These are phyloP conservation scores for Brachyhypopomus gauderio DNA, from an alignment of 2,113 vertebrate species.

Conservation along the genomic window DNA sequence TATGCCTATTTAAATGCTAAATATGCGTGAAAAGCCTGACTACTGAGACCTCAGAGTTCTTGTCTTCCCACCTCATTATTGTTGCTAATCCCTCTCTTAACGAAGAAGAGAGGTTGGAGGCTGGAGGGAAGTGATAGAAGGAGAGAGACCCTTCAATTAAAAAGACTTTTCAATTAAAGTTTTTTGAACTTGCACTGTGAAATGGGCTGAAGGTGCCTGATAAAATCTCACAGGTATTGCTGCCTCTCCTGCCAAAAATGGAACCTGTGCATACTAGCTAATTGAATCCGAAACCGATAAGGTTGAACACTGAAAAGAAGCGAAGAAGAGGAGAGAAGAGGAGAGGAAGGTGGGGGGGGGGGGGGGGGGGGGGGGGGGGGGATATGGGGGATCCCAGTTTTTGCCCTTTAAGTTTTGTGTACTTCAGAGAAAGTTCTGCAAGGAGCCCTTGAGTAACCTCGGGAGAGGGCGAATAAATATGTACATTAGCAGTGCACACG, in stretches of 20 bases:
- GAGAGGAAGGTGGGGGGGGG: constrained; percentile 28
- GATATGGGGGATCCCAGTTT: neutral
- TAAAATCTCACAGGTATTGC: constrained; percentile 70
- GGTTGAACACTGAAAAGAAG: constrained; percentile 61
- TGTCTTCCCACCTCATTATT: constrained; percentile 45
- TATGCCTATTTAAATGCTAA: constrained; percentile 44
- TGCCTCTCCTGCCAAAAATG: constrained; percentile 66
- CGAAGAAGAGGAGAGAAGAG: constrained; percentile 46
- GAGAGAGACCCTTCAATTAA: constrained; percentile 71
- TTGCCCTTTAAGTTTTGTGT: constrained; percentile 8
- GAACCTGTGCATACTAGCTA: constrained; percentile 69
- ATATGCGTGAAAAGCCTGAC: constrained; percentile 54
- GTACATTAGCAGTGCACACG: constrained; percentile 9
- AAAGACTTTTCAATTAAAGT: constrained; percentile 74
- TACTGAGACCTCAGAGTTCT: constrained; percentile 48
- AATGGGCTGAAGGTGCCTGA: constrained; percentile 66
- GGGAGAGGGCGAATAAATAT: constrained; percentile 23
- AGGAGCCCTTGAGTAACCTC: constrained; percentile 36
- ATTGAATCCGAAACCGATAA: constrained; percentile 75
- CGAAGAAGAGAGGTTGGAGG: constrained; percentile 33
- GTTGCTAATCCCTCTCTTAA: constrained; percentile 49
- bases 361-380: neutral
- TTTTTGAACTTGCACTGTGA: constrained; percentile 72
- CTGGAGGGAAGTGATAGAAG: constrained; percentile 45
- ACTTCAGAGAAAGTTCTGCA: constrained; percentile 28